Evolutionary conservation across 1,140 invertebrate species (phyloP), one percentile per base, ranked within the genome.

Genomic region (Cryptotermes secundus): DNA sequence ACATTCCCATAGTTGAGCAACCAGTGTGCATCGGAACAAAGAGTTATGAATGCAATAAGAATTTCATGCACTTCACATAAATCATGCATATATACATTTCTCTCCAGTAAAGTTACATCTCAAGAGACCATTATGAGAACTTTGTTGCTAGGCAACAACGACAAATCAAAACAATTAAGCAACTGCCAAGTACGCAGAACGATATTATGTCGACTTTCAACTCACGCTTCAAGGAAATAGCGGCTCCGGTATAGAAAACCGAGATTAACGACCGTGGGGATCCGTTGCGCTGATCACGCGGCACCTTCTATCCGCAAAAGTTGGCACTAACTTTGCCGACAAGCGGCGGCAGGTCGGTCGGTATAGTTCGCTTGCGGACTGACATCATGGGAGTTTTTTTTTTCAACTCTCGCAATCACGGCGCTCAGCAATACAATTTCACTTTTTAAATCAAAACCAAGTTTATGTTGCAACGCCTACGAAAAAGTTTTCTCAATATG

Each of bases 121-220:
- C 59, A 72, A 72, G 59, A n/a, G 26, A n/a, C n/a, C 59, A n/a
- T 72, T 72, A 72, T 31, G 19, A 72, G 31, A 72, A 72, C 59
- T 72, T 14, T 31, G 59, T 31, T n/a, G 59, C 26, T 72, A 72
- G n/a, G 59, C 59, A 72, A 72, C n/a, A 72, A 72, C 59, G 26
- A n/a, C n/a, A n/a, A 72, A 72, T 72, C 26, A 7, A n/a, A 72
- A 72, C 59, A 72, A 72, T 72, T 72, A 72, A 72, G 31, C 59
- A 72, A n/a, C 59, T 72, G 59, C 31, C n/a, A 72, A 72, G 59
- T 31, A 72, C 26, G 31, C 14, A 72, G 1, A 72, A 14, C 24
- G 9, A n/a, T 19, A n/a, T n/a, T n/a, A n/a, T 59, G 53, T 22
- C 31, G 59, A 72, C 59, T 72, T 31, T 72, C 26, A 72, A 72